A percentile compares a stretch with the other conserved stretches of the same genome.
phyloP scores from a whole-genome alignment of 2,113 vertebrate species.

The Nycticryphes semicollaris region DNA sequence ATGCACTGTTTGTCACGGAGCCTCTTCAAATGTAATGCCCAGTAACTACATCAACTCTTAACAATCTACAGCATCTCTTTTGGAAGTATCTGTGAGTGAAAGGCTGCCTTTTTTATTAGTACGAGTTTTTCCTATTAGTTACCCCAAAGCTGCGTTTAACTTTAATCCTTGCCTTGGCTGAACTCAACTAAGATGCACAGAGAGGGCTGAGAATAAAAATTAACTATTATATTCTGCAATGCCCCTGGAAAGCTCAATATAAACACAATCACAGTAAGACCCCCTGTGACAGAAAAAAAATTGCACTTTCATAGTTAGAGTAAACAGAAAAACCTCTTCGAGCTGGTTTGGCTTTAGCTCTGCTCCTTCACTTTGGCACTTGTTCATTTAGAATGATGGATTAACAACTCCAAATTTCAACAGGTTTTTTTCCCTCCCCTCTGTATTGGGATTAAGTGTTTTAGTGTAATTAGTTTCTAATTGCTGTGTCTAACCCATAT shows the following conservation, averaged over 20 bases:
- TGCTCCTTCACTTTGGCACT: slow-evolving; percentile 39
- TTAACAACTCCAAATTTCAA: slow-evolving; percentile 64
- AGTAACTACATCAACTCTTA: background rate
- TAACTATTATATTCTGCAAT: slow-evolving; percentile 36
- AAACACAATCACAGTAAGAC: slow-evolving; percentile 48
- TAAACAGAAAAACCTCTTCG: slow-evolving; percentile 66
- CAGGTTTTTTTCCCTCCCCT: background rate
- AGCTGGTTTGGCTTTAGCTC: slow-evolving; percentile 51
- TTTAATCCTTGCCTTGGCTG: background rate
- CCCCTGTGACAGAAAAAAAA: slow-evolving; percentile 51
- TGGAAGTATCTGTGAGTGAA: background rate
- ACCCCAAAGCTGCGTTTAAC: background rate
- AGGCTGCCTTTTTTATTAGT: background rate
- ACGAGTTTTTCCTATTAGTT: background rate
- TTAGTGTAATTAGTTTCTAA: slow-evolving; percentile 68
- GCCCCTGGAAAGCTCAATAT: slow-evolving; percentile 57
- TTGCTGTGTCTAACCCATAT: slow-evolving; percentile 23
- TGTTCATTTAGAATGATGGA: slow-evolving; percentile 63
- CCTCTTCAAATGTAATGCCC: background rate
- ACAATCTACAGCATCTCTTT: background rate
- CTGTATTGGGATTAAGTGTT: slow-evolving; percentile 58
- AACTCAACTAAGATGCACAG: background rate
- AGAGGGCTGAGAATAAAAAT: background rate
- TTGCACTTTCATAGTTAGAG: slow-evolving; percentile 49
- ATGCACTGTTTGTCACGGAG: background rate